Percentiles rank a stretch among this genome's conserved stretches.
Evolutionary conservation across 2,888 invertebrate genomes (phyloP).

Genomic region (Xanthorhoe designata): DNA sequence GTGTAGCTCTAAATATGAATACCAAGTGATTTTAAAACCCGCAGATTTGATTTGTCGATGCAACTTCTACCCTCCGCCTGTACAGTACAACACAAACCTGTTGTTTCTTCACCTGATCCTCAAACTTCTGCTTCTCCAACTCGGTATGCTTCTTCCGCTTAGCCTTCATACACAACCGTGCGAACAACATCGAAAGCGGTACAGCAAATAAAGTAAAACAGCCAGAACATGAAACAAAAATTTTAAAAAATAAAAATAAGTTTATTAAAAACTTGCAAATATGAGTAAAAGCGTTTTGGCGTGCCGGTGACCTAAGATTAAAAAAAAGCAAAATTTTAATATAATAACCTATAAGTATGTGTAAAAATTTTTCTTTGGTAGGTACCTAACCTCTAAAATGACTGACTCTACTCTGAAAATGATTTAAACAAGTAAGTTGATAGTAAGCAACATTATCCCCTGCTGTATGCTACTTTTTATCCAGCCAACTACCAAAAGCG

Average conservation of each 20-base stretch:
- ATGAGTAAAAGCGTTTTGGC: neutral
- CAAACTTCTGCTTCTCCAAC: constrained; percentile 92
- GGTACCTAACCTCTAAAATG: too few relatives aligned
- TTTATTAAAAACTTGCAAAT: neutral
- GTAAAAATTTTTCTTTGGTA: too few relatives aligned
- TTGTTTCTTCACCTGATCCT: constrained; percentile 93
- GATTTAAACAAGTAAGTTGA: too few relatives aligned
- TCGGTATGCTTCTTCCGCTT: constrained; percentile 94
- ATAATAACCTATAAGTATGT: too few relatives aligned
- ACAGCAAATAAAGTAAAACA: constrained; percentile 77
- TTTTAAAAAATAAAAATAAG: constrained; percentile 38
- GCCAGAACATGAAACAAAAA: constrained; percentile 81
- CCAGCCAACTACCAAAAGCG: too few relatives aligned
- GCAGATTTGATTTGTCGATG: neutral
- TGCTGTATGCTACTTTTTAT: too few relatives aligned
- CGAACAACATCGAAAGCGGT: constrained; percentile 83
- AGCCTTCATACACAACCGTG: constrained; percentile 86
- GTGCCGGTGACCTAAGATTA: neutral
- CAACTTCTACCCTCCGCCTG: neutral
- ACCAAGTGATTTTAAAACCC: too few relatives aligned
- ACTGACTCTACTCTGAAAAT: too few relatives aligned
- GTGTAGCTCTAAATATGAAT: too few relatives aligned
- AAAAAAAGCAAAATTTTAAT: too few relatives aligned
- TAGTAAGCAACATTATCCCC: too few relatives aligned
- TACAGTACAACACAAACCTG: constrained; percentile 86